These are phyloP conservation scores for Callithrix jacchus DNA, from an alignment of 2,113 vertebrate species.

Conservation along the genomic window DNA sequence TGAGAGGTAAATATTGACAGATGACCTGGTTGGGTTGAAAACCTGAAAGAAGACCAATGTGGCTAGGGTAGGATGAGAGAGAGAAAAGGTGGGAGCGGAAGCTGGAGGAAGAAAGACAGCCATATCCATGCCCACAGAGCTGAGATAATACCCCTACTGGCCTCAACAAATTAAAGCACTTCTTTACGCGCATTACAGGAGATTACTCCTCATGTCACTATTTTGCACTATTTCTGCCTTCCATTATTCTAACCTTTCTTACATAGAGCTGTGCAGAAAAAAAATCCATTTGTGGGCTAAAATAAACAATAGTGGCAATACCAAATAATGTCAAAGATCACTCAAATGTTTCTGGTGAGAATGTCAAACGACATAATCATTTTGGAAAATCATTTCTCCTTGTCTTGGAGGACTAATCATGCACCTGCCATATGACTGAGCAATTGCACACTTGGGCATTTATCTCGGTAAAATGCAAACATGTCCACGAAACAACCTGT, in stretches of 20 bases:
- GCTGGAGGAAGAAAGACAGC: neutral
- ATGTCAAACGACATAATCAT: neutral
- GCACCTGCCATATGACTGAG: neutral
- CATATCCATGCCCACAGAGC: fast-evolving
- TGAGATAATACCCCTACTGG: neutral
- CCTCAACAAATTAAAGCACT: neutral
- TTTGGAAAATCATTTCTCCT: neutral
- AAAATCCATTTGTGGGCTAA: neutral
- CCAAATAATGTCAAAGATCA: neutral
- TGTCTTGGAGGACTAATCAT: neutral
- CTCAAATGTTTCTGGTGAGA: neutral
- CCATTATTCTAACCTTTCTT: neutral
- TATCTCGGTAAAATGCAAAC: neutral
- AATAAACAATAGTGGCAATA: neutral
- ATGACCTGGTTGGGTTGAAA: neutral
- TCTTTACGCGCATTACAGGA: neutral
- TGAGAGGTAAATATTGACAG: neutral
- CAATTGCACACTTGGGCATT: neutral
- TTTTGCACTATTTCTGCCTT: neutral
- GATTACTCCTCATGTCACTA: neutral
- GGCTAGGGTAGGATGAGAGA: neutral
- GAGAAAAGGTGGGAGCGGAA: neutral
- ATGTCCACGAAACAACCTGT: neutral
- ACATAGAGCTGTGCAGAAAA: neutral
- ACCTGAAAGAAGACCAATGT: neutral